Percentiles rank a stretch among this genome's conserved stretches.
These are phyloP conservation scores for Poecilia picta DNA, from an alignment of 2,797 vertebrate genomes.

Conservation along the genomic window DNA sequence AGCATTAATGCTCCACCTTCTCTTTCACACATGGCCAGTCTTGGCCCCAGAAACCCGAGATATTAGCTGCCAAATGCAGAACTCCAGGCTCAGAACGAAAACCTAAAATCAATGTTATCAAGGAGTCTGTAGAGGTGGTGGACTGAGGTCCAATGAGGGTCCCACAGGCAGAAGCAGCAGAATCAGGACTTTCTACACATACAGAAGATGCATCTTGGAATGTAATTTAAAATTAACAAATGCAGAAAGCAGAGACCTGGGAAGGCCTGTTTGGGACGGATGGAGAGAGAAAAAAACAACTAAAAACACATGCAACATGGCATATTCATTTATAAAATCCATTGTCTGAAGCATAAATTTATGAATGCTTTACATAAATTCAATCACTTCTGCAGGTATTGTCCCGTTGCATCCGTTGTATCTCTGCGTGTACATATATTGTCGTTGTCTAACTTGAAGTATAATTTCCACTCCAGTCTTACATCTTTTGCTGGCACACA, in stretches of 20 bases:
- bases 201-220: not conserved
- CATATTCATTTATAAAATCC: not conserved
- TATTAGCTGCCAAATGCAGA: not conserved
- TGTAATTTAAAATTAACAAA: not conserved
- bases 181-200: not conserved
- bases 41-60: not conserved
- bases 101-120: conserved; percentile 5
- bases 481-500: not conserved
- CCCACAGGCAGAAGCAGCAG: not conserved
- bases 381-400: not conserved
- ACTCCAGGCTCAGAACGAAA: not conserved
- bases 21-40: not conserved
- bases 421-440: not conserved
- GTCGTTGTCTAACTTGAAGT: not conserved
- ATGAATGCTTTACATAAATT: not conserved
- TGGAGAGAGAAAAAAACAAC: not conserved
- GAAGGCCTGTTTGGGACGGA: not conserved
- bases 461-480: not conserved
- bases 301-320: not conserved
- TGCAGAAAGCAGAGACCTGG: not conserved
- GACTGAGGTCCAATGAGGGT: not conserved
- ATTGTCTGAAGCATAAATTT: not conserved
- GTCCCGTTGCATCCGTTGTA: not conserved
- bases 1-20: not conserved
- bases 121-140: not conserved